Evolutionary conservation across 2,113 vertebrate genomes (phyloP).

Genomic region (Cyrtonyx montezumae): DNA sequence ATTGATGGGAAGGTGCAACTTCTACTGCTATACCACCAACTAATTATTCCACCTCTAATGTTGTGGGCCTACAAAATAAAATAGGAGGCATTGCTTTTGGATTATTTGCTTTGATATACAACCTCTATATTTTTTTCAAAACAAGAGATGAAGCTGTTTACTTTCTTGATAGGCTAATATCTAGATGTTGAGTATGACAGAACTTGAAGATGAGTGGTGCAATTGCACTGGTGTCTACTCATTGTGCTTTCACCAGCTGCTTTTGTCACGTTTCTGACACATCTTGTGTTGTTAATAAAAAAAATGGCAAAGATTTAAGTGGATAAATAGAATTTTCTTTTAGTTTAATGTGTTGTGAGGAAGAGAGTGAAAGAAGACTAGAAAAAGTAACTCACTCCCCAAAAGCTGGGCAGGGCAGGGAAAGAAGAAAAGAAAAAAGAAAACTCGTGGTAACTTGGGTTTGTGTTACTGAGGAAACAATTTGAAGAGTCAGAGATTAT

Average conservation of each 20-base stretch:
- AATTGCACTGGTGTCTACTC: not conserved
- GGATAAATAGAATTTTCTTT: not conserved
- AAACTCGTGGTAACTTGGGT: not conserved
- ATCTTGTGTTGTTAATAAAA: not conserved
- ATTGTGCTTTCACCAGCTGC: not conserved
- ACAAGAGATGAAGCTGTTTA: not conserved
- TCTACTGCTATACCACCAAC: too few relatives aligned
- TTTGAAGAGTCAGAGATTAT: not conserved
- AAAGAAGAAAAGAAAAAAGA: not conserved
- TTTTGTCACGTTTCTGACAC: not conserved
- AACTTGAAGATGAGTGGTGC: not conserved
- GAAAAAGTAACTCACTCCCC: not conserved
- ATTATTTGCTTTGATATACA: not conserved
- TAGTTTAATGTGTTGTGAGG: not conserved
- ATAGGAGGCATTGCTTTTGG: too few relatives aligned
- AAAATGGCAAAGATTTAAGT: not conserved
- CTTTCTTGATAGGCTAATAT: not conserved
- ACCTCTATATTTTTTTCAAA: not conserved
- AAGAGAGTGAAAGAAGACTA: not conserved
- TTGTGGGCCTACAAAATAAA: too few relatives aligned
- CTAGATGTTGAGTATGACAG: not conserved
- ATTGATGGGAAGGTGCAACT: too few relatives aligned
- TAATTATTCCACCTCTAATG: too few relatives aligned
- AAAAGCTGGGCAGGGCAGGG: not conserved
- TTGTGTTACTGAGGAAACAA: not conserved